Conservation (phyloP, 2,888 invertebrate species). For the Horisme vitalbata region DNA sequence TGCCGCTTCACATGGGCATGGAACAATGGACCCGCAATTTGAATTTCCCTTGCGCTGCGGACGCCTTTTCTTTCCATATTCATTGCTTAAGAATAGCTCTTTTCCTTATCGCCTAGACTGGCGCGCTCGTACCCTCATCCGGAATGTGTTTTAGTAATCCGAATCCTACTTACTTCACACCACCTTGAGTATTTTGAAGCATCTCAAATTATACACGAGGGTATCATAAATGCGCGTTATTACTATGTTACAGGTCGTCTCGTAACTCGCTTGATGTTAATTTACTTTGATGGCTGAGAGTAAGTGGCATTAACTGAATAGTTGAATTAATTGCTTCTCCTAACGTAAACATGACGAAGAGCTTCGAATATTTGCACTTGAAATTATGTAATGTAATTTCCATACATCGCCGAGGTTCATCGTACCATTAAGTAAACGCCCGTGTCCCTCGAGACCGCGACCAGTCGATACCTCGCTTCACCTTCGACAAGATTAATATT, state of each 20-base stretch:
- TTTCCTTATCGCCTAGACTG: slow-evolving; percentile 30
- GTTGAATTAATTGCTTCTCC: slow-evolving; percentile 15
- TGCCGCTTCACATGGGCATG: slow-evolving; percentile 46
- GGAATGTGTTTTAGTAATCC: slow-evolving; percentile 26
- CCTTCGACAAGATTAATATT: slow-evolving; percentile 78
- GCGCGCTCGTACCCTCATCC: slow-evolving; percentile 22
- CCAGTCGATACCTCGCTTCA: slow-evolving; percentile 54
- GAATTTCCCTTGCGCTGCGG: slow-evolving; percentile 52
- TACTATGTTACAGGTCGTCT: slow-evolving; percentile 27
- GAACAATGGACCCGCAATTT: slow-evolving; percentile 67
- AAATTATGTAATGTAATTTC: slow-evolving; percentile 37
- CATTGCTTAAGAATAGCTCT: slow-evolving; percentile 45
- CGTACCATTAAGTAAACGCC: slow-evolving; percentile 58
- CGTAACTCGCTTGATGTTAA: slow-evolving; percentile 25
- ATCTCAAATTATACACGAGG: slow-evolving; percentile 31
- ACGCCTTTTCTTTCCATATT: slow-evolving; percentile 57
- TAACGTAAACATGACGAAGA: slow-evolving; percentile 16
- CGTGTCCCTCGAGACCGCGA: slow-evolving; percentile 52
- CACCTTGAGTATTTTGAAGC: slow-evolving; percentile 28
- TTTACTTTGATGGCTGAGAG: slow-evolving; percentile 17
- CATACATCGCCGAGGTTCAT: slow-evolving; percentile 60
- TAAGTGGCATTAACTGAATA: slow-evolving; percentile 15
- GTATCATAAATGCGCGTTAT: slow-evolving; percentile 27
- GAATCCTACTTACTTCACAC: slow-evolving; percentile 22
- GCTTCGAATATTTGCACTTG: slow-evolving; percentile 33